Evolutionary conservation across 2,797 vertebrate species (phyloP).

Genomic region (Dipus sagitta): DNA sequence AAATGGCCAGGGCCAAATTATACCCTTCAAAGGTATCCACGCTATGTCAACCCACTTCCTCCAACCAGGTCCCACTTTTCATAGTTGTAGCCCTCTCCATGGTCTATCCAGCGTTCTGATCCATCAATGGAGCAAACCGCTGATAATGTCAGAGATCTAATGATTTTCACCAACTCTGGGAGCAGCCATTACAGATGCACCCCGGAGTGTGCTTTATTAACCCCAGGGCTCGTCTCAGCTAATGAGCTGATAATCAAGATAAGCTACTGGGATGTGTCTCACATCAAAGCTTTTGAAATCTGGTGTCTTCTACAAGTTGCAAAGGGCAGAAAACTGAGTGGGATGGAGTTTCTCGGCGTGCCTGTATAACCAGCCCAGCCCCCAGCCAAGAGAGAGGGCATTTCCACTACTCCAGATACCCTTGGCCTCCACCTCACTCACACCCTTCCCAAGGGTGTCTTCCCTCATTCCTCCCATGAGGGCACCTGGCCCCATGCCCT

Average conservation of each 20-base stretch:
- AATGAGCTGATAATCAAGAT: neutral
- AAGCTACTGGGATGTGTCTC: neutral
- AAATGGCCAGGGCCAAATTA: too few species aligned
- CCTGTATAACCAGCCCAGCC: neutral
- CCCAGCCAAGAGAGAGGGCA: neutral
- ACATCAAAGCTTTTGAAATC: neutral
- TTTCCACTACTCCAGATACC: neutral
- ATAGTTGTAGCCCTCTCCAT: neutral
- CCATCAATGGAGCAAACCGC: neutral
- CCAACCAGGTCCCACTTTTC: neutral
- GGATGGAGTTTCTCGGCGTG: neutral
- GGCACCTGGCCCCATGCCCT: too few species aligned
- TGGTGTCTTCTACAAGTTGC: neutral
- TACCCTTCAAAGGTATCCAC: neutral
- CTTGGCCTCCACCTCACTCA: accelerated
- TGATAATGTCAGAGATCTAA: neutral
- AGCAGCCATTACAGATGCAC: neutral
- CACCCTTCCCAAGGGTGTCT: neutral
- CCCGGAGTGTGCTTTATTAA: neutral
- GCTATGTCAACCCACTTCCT: neutral
- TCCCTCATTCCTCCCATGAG: too few species aligned
- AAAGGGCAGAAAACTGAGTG: neutral
- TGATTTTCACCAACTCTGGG: neutral
- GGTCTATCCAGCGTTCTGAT: too few species aligned
- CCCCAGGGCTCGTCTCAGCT: neutral